Evolutionary conservation across 92 coral and sea anemone species (phyloP).

Genomic region (Palythoa grandiflora): DNA sequence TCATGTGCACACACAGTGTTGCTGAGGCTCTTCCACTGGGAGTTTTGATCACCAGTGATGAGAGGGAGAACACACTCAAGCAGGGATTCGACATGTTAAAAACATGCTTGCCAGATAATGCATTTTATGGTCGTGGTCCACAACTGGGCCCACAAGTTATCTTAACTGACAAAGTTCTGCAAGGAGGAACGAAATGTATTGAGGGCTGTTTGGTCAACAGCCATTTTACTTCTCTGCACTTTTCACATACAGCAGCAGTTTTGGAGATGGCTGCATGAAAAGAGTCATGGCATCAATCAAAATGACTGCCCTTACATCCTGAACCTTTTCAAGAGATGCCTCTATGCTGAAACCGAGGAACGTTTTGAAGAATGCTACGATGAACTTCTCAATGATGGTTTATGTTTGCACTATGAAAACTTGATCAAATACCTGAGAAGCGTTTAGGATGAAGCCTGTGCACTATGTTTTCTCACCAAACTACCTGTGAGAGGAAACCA

Average conservation of each 20-base stretch:
- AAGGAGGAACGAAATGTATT: conserved; percentile 56
- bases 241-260: conserved; percentile 74
- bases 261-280: conserved; percentile 73
- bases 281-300: conserved; percentile 60
- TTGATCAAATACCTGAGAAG: conserved; percentile 53
- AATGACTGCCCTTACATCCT: conserved; percentile 71
- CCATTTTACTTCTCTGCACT: conserved; percentile 57
- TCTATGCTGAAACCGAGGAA: conserved; percentile 61
- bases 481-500: conserved; percentile 74
- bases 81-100: conserved; percentile 62
- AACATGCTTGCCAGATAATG: conserved; percentile 58
- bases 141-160: conserved; percentile 50
- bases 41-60: conserved; percentile 68
- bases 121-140: conserved; percentile 73
- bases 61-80: conserved; percentile 65
- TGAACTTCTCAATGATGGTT: conserved; percentile 67
- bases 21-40: conserved; percentile 77
- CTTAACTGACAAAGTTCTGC: conserved; percentile 59
- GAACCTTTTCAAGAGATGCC: conserved; percentile 67
- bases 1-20: conserved; percentile 74
- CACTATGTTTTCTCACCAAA: conserved; percentile 60
- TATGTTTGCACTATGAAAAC: conserved; percentile 53
- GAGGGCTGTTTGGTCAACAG: conserved; percentile 57
- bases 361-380: conserved; percentile 59
- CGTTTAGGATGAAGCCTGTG: conserved; percentile 55